Conservation (phyloP, 2,113 vertebrate species). For the Campylomormyrus tamandua region DNA sequence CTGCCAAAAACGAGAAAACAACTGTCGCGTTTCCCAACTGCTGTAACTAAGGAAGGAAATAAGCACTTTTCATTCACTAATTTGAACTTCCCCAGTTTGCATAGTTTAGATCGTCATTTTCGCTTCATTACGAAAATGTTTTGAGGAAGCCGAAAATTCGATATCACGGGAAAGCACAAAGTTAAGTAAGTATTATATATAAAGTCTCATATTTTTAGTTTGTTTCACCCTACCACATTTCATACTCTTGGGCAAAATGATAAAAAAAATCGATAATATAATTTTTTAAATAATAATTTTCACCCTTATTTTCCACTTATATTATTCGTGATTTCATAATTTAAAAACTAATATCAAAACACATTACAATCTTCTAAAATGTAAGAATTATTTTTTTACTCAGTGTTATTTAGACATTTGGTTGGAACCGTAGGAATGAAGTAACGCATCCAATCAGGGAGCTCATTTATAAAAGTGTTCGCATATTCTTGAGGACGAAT, state of each 20-base stretch:
- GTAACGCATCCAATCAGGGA: background rate
- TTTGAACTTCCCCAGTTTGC: background rate
- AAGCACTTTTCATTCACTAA: background rate
- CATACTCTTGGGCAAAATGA: too few relatives aligned
- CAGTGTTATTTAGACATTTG: background rate
- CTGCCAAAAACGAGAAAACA: background rate
- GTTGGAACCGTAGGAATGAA: background rate
- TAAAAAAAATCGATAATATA: too few relatives aligned
- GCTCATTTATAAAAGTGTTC: background rate
- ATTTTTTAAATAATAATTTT: too few relatives aligned
- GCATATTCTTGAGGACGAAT: background rate
- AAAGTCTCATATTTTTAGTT: too few relatives aligned
- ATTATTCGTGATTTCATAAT: too few relatives aligned
- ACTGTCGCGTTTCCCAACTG: background rate
- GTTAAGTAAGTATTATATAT: too few relatives aligned
- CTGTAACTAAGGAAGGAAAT: conserved; percentile 2
- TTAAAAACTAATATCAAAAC: background rate
- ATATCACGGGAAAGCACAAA: background rate
- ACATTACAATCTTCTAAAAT: background rate
- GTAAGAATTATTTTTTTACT: background rate
- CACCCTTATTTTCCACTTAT: too few relatives aligned
- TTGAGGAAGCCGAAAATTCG: background rate
- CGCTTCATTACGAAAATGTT: background rate
- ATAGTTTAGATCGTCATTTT: background rate
- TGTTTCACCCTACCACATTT: too few relatives aligned